These are phyloP conservation scores for Yponomeuta evonymella DNA, from an alignment of 2,888 invertebrate genomes.

Conservation along the genomic window DNA sequence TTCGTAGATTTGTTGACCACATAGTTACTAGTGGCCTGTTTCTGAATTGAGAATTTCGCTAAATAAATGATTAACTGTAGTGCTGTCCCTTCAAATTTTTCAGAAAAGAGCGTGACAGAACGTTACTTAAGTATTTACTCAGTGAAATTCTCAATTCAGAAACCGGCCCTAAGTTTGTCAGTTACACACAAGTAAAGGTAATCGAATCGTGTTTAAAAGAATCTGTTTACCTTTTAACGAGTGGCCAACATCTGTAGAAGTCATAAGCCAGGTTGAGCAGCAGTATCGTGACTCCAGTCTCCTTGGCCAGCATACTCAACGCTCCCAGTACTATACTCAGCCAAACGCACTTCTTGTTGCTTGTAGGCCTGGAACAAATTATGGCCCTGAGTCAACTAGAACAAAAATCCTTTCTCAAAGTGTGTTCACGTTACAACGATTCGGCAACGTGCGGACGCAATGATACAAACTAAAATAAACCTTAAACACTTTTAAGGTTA, in stretches of 20 bases:
- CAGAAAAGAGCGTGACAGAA: too few relatives aligned
- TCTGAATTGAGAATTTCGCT: too few relatives aligned
- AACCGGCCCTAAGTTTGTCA: background rate
- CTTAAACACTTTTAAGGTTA: too few relatives aligned
- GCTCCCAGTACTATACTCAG: slow-evolving; percentile 82
- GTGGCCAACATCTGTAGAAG: slow-evolving; percentile 85
- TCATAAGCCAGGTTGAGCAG: slow-evolving; percentile 88
- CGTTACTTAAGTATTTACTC: too few relatives aligned
- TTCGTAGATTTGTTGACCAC: too few relatives aligned
- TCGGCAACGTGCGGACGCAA: too few relatives aligned
- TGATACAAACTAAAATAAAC: too few relatives aligned
- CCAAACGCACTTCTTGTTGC: slow-evolving; percentile 75
- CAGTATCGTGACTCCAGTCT: slow-evolving; percentile 87
- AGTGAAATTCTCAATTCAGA: too few relatives aligned
- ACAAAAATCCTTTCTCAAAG: slow-evolving; percentile 23
- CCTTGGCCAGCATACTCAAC: slow-evolving; percentile 90
- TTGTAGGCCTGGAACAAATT: slow-evolving; percentile 49
- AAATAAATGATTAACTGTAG: too few relatives aligned
- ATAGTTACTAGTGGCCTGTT: too few relatives aligned
- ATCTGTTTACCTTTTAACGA: slow-evolving; percentile 78
- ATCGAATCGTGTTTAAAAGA: background rate
- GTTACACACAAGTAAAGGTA: background rate
- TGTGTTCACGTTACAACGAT: too few relatives aligned
- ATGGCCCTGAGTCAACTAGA: slow-evolving; percentile 21
- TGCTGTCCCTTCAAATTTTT: too few relatives aligned